Evolutionary conservation across 2,888 invertebrate genomes (phyloP).

Genomic region (Amblyjoppa proteus): DNA sequence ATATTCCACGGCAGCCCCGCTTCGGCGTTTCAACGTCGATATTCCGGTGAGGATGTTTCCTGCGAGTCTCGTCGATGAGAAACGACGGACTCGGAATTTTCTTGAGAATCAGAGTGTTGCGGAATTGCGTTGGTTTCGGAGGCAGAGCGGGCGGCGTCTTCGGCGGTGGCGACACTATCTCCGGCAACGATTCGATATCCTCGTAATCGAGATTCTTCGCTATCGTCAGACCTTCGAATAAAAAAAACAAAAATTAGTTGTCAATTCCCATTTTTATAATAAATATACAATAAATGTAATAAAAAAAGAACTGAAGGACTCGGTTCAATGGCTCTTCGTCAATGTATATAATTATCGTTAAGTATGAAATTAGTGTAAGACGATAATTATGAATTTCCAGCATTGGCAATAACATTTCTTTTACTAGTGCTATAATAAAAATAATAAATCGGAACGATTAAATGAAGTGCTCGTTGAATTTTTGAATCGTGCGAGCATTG

Average conservation of each 20-base stretch:
- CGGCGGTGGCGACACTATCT: constrained; percentile 72
- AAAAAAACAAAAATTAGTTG: background rate
- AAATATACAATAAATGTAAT: background rate
- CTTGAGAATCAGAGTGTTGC: constrained; percentile 81
- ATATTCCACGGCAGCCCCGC: constrained; percentile 64
- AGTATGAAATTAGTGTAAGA: too few relatives aligned
- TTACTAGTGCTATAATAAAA: too few relatives aligned
- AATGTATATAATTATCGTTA: too few relatives aligned
- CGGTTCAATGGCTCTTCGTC: too few relatives aligned
- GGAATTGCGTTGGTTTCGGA: constrained; percentile 88
- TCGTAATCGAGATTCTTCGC: constrained; percentile 84
- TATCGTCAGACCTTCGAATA: constrained; percentile 77
- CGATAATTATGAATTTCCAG: too few relatives aligned
- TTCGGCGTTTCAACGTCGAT: constrained; percentile 54
- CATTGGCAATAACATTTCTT: too few relatives aligned
- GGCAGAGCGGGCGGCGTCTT: constrained; percentile 90
- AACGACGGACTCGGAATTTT: constrained; percentile 84
- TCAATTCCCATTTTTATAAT: background rate
- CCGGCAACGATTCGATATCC: constrained; percentile 83
- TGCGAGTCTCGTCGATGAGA: constrained; percentile 81
- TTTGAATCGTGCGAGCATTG: too few relatives aligned
- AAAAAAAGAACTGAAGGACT: too few relatives aligned
- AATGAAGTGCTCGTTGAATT: too few relatives aligned
- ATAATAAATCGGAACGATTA: too few relatives aligned
- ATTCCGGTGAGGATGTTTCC: constrained; percentile 72